A percentile compares a stretch with the other conserved stretches of the same genome.
Evolutionary conservation across 2,888 invertebrate genomes (phyloP).

Genomic region (Corythucha ciliata): DNA sequence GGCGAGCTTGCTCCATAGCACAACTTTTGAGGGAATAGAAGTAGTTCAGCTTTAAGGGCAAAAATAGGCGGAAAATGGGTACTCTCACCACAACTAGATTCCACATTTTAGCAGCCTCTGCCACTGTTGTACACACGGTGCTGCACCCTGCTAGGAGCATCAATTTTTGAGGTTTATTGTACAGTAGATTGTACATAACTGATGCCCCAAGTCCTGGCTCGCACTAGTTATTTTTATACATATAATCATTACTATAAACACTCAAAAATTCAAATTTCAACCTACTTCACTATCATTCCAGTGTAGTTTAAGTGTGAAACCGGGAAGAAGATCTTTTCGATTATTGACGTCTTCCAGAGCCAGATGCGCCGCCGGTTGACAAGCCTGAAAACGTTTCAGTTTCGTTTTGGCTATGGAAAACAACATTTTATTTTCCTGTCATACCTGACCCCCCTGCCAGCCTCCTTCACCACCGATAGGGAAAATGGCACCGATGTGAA

Average conservation of each 20-base stretch:
- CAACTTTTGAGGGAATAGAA: no score
- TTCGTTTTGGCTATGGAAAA: no score
- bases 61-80: no score
- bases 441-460: constrained; percentile 91
- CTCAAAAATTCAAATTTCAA: not conserved
- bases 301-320: constrained; percentile 80
- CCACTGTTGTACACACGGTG: constrained; percentile 97
- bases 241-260: not conserved
- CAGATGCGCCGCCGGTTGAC: constrained; percentile 93
- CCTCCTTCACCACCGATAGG: constrained; percentile 93
- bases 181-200: constrained; percentile 96
- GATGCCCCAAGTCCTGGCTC: constrained; percentile 96
- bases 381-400: constrained; percentile 61
- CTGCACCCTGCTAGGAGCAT: constrained; percentile 94
- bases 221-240: constrained; percentile 59
- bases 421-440: not conserved
- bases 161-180: constrained; percentile 88
- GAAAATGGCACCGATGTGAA: constrained; percentile 96
- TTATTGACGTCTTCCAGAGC: constrained; percentile 94
- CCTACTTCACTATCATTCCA: constrained; percentile 93
- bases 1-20: constrained; percentile 99
- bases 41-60: no score
- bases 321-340: constrained; percentile 75
- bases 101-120: constrained; percentile 99
- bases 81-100: constrained; percentile 97